Evolutionary conservation across 2,888 invertebrate genomes (phyloP), one percentile per base, ranked within the genome.

Genomic region (Melanchra persicariae): DNA sequence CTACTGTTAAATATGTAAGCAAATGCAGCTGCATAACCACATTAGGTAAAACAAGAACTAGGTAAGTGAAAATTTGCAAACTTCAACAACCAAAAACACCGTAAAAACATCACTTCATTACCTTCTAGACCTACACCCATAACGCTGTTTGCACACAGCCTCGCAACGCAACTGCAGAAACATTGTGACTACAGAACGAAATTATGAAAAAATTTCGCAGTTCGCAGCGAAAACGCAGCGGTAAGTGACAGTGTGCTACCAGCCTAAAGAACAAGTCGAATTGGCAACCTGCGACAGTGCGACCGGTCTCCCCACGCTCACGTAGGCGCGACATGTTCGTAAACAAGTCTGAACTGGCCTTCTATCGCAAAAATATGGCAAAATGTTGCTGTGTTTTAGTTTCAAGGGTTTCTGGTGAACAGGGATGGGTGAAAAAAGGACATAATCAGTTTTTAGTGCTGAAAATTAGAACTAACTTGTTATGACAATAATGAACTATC

Each of bases 221-320:
- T 45, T 22, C 19, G 3, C 1, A n/a, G 26, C 12, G 0, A 74
- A n/a, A 30, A 22, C 6, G 4, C 22, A 40, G 24, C 12, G 15
- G 40, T 10, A 15, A 43, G 5, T 19, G 22, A 43, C 43, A 57
- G 49, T 76, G 76, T 57, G 43, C 49, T 51, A 26, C 66, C 43
- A 76, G 34, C 67, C 17, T 68, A 73, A 74, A 68, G 68, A 40
- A 24, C 73, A 58, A 73, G 58, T 73, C 70, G 69, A 83, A 85
- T 82, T 64, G 49, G 72, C 82, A 87, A 87, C 87, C 87, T 87
- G 87, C 79, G 67, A 85, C 87, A 78, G 71, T 87, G 87, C 79
- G 67, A 85, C 87, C 79, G 71, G 87, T 87, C 74, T 74, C 57
- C 87, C 87, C 85, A 87, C 87, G 76, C 79, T 45, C 24, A 60